Base-by-base conservation (phyloP, 2,888 invertebrate species). In the Epirrhoe tristata region DNA sequence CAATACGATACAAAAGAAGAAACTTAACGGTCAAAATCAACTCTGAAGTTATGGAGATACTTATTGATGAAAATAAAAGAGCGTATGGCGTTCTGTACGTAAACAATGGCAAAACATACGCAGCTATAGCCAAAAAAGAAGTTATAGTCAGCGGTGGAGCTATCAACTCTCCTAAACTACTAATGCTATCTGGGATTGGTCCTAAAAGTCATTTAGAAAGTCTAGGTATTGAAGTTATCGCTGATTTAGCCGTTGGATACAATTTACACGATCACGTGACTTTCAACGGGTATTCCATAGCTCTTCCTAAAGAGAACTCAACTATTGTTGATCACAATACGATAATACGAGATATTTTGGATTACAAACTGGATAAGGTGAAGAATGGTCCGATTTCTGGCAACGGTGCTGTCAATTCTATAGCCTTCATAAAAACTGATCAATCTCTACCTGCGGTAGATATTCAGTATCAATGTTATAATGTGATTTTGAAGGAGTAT, bases 381-480 rank as follows among this genome's bases (percentile, higher is more conserved):
- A 89, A 89, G 69, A 58, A 79, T 6, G 94, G 94, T 0, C 94
- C 95, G 0, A 73, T 95, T 14, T 82, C 95, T 0, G 86, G 89
- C 0, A 94, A 94, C 8, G 95, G 95, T 0, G 85, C 95, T 0
- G 78, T 95, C 0, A 94, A 92, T 72, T 89, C 94, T 0, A 91
- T 94, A 14, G 94, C 94, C 0, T 96, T 96, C 76, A 84, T 94
- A 0, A 94, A 94, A 81, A 95, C 85, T 0, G 78, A 85, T 1
- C 93, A 94, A 16, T 17, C 83, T 48, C 82, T 90, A 0, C 86
- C 85, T 6, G 87, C 94, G 3, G 96, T 96, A 0, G 96, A 96
- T 77, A 91, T 96, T 6, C 96, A 96, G 80, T 95, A 66, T 50
- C 80, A 82, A 56, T 93, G 95, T 24, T 94, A 95, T 70, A 84